Evolutionary conservation across 2,113 vertebrate genomes (phyloP), one percentile per base, ranked within the genome.

Genomic region (Tupaia tana): DNA sequence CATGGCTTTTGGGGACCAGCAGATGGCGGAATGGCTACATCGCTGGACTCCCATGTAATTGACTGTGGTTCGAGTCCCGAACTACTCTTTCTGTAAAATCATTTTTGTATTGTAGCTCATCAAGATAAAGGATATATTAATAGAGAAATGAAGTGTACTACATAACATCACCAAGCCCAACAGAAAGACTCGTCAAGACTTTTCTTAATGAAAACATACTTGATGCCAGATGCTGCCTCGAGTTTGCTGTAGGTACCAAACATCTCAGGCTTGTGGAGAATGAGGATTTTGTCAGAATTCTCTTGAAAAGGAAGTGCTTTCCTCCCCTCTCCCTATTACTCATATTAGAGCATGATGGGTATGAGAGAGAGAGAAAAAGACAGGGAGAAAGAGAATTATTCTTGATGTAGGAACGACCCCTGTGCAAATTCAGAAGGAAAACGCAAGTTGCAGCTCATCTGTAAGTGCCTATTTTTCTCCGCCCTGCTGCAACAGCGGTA

Each of bases 371-470:
- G 43, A 43, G 43, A 43, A 43, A 43, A 43, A 43, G 43, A 43
- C 43, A 43, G 43, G 43, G 43, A 43, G 43, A 43, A 43, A 43
- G 43, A 43, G 43, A 52, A 90, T 95, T 84, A 61, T 73, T 77
- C 70, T 94, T 93, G 77, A 64, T 2, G 0, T 77, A 58, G 27
- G 20, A 92, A 82, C 91, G 78, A 88, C 29, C 24, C 24, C 58
- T 82, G 52, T 85, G 58, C 14, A 90, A 90, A 86, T 91, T 75
- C 19, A 78, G 75, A 77, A 89, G 54, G 71, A 94, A 97, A 95
- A 85, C 84, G 67, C 81, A 88, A 95, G 69, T 34, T 91, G 31
- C 16, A 61, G 24, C 9, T 85, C n/a, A 2, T 91, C 85, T n/a
- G 15, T 89, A 96, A 88, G 89, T 75, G 94, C 31, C 31, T 25